Percentiles rank a stretch among this genome's conserved stretches.
Evolutionary conservation across 2,888 invertebrate species (phyloP).

Genomic region (Stegana nigrithorax): DNA sequence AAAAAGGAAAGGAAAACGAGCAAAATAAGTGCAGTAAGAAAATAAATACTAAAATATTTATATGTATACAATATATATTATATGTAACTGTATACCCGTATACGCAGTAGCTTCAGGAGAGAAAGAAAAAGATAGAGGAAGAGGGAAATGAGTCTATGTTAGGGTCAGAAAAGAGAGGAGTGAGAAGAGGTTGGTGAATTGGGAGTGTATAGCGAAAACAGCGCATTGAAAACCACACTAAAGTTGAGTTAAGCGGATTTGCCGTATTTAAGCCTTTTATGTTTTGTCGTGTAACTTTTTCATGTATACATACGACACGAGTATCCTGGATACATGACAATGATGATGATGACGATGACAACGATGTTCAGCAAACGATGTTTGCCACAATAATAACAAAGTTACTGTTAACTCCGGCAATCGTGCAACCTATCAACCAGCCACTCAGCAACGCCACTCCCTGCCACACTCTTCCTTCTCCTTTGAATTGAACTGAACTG

Average conservation of each 20-base stretch:
- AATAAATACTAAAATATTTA: too few species aligned
- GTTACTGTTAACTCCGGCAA: too few species aligned
- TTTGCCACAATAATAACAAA: neutral
- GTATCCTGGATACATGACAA: conserved; percentile 1
- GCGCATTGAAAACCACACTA: conserved; percentile 43
- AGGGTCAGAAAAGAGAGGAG: conserved; percentile 28
- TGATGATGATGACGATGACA: neutral
- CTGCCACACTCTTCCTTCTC: neutral
- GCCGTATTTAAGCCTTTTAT: conserved; percentile 51
- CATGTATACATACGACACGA: conserved; percentile 15
- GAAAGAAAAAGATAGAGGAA: neutral
- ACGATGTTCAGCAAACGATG: neutral
- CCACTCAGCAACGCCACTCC: neutral
- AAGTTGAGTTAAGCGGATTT: conserved; percentile 54
- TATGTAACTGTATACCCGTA: too few species aligned
- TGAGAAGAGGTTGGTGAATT: neutral
- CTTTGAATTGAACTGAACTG: neutral
- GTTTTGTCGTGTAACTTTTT: conserved; percentile 36
- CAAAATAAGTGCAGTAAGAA: too few species aligned
- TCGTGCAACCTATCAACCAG: too few species aligned
- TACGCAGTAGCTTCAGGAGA: neutral
- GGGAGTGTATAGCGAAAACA: neutral
- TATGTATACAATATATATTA: too few species aligned
- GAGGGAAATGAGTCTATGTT: conserved; percentile 30
- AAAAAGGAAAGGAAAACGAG: too few species aligned